A percentile compares a stretch with the other conserved stretches of the same genome.
phyloP scores from a whole-genome alignment of 2,888 invertebrate species.

The Venusia cambrica region DNA sequence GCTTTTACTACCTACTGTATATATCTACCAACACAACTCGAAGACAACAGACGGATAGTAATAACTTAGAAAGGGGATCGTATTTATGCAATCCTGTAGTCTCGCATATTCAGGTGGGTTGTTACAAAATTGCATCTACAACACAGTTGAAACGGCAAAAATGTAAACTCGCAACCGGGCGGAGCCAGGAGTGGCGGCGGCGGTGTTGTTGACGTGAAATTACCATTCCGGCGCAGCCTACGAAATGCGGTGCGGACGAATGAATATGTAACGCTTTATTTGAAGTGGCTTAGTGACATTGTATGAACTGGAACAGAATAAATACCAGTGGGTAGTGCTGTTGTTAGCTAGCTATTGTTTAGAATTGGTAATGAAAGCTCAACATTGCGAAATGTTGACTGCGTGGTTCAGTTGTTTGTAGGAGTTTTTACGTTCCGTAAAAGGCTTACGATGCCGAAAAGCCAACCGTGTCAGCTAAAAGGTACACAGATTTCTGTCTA shows the following conservation, averaged over 20 bases:
- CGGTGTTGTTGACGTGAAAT: constrained; percentile 68
- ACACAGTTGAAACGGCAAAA: constrained; percentile 63
- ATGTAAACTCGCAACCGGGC: constrained; percentile 56
- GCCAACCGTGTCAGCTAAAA: too few relatives aligned
- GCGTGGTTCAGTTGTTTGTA: too few relatives aligned
- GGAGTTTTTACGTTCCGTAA: too few relatives aligned
- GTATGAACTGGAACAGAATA: constrained; percentile 37
- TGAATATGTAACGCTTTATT: constrained; percentile 71
- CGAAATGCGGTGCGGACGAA: constrained; percentile 45
- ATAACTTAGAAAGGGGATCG: constrained; percentile 35
- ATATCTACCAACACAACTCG: constrained; percentile 19
- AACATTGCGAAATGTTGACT: constrained; percentile 3
- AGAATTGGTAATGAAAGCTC: constrained; percentile 23
- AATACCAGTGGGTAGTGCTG: too few relatives aligned
- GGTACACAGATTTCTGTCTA: too few relatives aligned
- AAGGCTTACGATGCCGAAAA: too few relatives aligned
- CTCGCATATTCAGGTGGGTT: constrained; percentile 45
- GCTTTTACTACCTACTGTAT: too few relatives aligned
- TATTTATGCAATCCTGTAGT: constrained; percentile 47
- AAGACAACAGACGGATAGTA: too few relatives aligned
- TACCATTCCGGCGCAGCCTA: constrained; percentile 68
- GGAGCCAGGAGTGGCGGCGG: constrained; percentile 39
- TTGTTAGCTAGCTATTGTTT: constrained; percentile 26
- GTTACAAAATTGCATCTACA: constrained; percentile 49
- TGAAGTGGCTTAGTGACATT: constrained; percentile 57